Evolutionary conservation across 2,888 invertebrate genomes (phyloP), one percentile per base, ranked within the genome.

Genomic region (Diarsia brunnea): DNA sequence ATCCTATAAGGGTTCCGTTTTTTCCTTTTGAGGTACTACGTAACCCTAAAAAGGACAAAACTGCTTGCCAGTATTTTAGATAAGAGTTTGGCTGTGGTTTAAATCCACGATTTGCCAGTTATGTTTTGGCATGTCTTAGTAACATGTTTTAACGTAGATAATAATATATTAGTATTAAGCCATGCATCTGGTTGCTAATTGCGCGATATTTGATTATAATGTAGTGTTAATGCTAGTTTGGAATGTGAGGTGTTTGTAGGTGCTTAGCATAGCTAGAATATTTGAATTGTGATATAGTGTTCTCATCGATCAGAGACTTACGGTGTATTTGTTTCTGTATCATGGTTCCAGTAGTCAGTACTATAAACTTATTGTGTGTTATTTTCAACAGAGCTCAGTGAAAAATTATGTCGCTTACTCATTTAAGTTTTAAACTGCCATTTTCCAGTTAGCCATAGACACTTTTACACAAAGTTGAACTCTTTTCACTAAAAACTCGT

Each of bases 401-500:
- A 10, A 19, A 31, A 21, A 12, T 31, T 12, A 16, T 11, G 0
- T 10, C 0, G 2, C 24, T 31, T 19, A 12, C 16, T 31, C 0
- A 4, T 53, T 16, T 4, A 47, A 47, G 24, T 75, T 60, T 19
- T 12, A 21, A 61, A 61, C 19, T 14, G 2, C 0, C 8, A 4
- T 49, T 74, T 69, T 31, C 8, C 38, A 38, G 38, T 38, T 38
- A 8, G 38, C 38, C 38, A 24, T 10, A 16, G 11, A 55, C n/a
- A 69, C 45, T 74, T 60, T 61, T 24, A 49, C 65, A 64, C 63
- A 49, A 60, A 69, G 55, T 75, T 69, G 2, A 78, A 83, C 84
- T 45, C 53, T 76, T 83, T 83, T 53, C 47, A 58, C 65, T 21
- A 63, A 82, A 82, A 82, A 24, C 76, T 80, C 73, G 66, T 83